phyloP scores from a whole-genome alignment of 2,113 vertebrate species.

The Stigmatopora argus region DNA sequence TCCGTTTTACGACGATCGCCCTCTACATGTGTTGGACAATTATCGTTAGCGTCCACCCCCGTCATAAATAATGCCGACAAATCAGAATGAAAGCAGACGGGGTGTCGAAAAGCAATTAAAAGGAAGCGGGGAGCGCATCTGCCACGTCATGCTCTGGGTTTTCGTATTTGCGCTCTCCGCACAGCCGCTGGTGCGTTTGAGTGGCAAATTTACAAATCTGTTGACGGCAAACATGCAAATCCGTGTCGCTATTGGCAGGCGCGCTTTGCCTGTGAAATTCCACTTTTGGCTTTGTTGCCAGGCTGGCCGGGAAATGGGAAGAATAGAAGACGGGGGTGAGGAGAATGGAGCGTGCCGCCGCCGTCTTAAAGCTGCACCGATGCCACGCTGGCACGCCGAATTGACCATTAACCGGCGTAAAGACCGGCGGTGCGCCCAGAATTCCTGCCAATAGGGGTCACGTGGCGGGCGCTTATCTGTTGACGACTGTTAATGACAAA shows the following conservation, averaged over 20 bases:
- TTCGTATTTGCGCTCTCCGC: slow-evolving; percentile 4
- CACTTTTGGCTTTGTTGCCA: neutral
- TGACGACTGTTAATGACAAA: slow-evolving; percentile 25
- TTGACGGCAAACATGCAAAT: slow-evolving; percentile 25
- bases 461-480: slow-evolving; percentile 18
- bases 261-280: neutral
- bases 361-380: too few species aligned
- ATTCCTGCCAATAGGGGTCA: too few species aligned
- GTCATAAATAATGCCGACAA: neutral
- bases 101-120: slow-evolving; percentile 1
- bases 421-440: neutral
- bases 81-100: neutral
- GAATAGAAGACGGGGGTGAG: neutral
- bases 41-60: neutral
- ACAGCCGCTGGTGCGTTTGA: slow-evolving; percentile 2
- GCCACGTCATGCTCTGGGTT: slow-evolving; percentile 2
- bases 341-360: neutral
- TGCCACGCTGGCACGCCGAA: neutral
- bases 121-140: slow-evolving; percentile 3
- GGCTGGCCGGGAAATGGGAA: slow-evolving; percentile 5
- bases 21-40: neutral
- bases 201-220: slow-evolving; percentile 21
- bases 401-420: slow-evolving; percentile 28
- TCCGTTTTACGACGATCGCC: neutral
- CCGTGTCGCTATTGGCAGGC: neutral